Conservation (phyloP, 1,140 invertebrate genomes). For the Drosophila pseudoananassae region DNA sequence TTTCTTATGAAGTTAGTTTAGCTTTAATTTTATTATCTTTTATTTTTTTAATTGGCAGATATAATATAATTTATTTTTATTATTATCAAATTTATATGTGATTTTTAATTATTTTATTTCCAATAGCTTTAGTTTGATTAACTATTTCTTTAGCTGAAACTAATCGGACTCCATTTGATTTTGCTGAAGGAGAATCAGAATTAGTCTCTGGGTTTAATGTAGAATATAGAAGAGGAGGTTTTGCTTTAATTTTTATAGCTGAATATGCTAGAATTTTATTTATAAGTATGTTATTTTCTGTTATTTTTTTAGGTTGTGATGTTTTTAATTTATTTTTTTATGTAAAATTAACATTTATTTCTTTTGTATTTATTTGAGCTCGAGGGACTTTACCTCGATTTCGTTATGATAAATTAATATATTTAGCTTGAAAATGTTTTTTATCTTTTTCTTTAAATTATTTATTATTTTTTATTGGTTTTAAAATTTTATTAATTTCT, state of each 20-base stretch:
- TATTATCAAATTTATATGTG: conserved; percentile 84
- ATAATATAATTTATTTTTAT: conserved; percentile 66
- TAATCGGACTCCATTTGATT: conserved; percentile 92
- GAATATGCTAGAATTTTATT: conserved; percentile 6
- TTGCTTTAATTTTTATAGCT: conserved; percentile 5
- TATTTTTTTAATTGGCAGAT: conserved; percentile 63
- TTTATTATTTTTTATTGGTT: conserved; percentile 6
- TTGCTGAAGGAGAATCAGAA: conserved; percentile 77
- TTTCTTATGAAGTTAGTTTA: conserved; percentile 85
- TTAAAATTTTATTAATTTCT: conserved; percentile 2
- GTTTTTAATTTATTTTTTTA: conserved; percentile 1
- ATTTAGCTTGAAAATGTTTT: conserved; percentile 6
- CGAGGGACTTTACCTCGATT: neutral
- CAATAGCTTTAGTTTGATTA: conserved; percentile 86
- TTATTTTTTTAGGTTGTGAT: conserved; percentile 1
- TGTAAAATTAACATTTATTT: conserved; percentile 3
- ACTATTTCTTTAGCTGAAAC: conserved; percentile 88
- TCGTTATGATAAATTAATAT: conserved; percentile 4
- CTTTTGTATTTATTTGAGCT: conserved; percentile 4
- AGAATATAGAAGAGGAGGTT: conserved; percentile 1
- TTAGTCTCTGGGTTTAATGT: conserved; percentile 1
- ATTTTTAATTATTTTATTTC: conserved; percentile 85
- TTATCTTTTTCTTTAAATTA: conserved; percentile 7
- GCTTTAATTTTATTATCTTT: conserved; percentile 62
- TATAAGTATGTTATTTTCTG: conserved; percentile 1